Base-by-base conservation (phyloP, 2,888 invertebrate genomes). In the Agapostemon virescens region DNA sequence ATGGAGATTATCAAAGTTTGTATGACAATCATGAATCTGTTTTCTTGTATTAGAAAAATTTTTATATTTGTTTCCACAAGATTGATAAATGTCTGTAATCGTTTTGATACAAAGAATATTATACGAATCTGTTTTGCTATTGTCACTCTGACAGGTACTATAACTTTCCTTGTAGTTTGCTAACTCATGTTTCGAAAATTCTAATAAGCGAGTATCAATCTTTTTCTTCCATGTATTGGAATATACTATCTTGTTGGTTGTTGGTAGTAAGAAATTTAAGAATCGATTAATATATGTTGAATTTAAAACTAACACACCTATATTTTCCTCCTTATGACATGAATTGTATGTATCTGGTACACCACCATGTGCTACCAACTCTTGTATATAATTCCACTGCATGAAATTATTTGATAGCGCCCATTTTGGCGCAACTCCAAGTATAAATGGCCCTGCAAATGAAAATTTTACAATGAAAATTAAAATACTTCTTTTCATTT, bases 341-440 rank as follows among this genome's bases (percentile, higher is more conserved):
- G 79, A 83, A 66, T 76, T 66, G 74, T 85, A 66, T 82, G 64
- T 71, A 74, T 84, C 72, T 33, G 79, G 79, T 69, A 82, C 72
- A 55, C 86, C 84, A 82, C 88, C 87, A 74, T 84, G 86, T 88
- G 90, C 86, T 91, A 91, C 85, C 87, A 91, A 86, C 83, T 89
- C 87, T 85, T 88, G 88, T 76, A 84, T 84, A 85, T 88, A 83
- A 76, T 87, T 85, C 90, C 89, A 89, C 84, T 88, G 87, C 83
- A 88, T 84, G 84, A 87, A 87, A 89, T 85, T 86, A 79, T 89
- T 86, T 87, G 90, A 87, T 80, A 89, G 90, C 90, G 90, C 91
- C 92, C 92, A 91, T 87, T 88, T 86, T 82, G 91, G 90, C 89
- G 90, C 89, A 84, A 87, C 88, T 89, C 85, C 90, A 89, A 88